phyloP scores from a whole-genome alignment of 2,113 vertebrate species.

The Hylia prasina region DNA sequence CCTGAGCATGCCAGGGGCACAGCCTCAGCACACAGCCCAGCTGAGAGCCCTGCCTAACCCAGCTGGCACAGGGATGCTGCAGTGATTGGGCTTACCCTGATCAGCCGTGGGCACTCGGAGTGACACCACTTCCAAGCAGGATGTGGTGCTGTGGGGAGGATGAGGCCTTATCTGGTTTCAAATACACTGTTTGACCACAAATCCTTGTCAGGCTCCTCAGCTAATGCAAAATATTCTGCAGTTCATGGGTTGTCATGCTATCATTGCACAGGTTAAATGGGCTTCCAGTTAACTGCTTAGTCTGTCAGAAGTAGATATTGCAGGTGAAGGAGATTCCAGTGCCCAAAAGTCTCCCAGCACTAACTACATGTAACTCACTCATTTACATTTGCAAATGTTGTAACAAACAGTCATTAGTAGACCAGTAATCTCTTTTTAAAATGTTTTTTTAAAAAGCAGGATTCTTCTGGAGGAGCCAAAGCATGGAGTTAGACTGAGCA shows the following conservation, averaged over 20 bases:
- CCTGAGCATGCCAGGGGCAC: neutral
- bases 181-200: neutral
- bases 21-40: neutral
- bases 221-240: neutral
- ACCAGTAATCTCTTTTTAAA: neutral
- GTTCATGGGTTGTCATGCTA: neutral
- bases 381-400: neutral
- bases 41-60: neutral
- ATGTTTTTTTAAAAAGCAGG: neutral
- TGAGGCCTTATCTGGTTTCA: rapidly evolving
- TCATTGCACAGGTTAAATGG: neutral
- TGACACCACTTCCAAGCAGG: neutral
- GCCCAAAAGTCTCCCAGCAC: neutral
- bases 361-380: rapidly evolving
- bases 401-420: neutral
- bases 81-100: neutral
- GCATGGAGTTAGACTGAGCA: neutral
- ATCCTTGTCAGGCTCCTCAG: neutral
- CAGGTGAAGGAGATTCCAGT: neutral
- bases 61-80: neutral
- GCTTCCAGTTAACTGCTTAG: neutral
- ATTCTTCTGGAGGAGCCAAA: neutral
- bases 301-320: neutral
- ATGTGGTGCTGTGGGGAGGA: neutral
- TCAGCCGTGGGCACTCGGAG: neutral